Percentiles rank a stretch among this genome's conserved stretches.
Evolutionary conservation across 2,797 vertebrate species (phyloP).

Genomic region (Tympanoctomys barrerae): DNA sequence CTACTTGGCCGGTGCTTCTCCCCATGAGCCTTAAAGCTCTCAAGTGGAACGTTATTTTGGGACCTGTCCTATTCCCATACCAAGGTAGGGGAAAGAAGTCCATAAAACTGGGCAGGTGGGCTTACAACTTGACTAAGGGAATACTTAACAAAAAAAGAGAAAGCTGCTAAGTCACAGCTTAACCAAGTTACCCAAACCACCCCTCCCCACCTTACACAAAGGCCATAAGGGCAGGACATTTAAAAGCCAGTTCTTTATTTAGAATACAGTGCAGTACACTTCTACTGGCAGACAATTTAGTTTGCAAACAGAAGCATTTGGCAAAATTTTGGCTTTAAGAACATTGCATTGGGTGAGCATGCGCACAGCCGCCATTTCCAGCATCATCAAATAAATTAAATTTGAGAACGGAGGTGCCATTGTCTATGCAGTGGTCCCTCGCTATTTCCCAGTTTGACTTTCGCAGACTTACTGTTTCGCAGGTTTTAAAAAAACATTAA

Average conservation of each 20-base stretch:
- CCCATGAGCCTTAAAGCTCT: background rate
- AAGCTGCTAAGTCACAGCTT: background rate
- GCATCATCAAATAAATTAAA: background rate
- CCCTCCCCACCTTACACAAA: background rate
- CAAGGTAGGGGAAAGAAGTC: background rate
- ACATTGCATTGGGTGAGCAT: background rate
- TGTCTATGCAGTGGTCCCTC: background rate
- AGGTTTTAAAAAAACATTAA: too few relatives aligned
- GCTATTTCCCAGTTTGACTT: too few relatives aligned
- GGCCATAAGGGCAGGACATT: background rate
- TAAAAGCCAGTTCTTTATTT: background rate
- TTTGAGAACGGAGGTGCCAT: background rate
- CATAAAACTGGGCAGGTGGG: background rate
- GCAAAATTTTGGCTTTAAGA: background rate
- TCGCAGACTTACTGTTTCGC: too few relatives aligned
- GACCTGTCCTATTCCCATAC: background rate
- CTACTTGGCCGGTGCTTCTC: background rate
- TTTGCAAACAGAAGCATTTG: background rate
- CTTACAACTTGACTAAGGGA: background rate
- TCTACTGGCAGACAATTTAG: background rate
- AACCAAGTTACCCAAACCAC: background rate
- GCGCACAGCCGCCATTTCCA: background rate
- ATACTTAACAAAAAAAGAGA: background rate
- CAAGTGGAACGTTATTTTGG: background rate
- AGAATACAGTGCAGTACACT: background rate